These are phyloP conservation scores for Amblyjoppa proteus DNA, from an alignment of 2,888 invertebrate genomes.

Conservation along the genomic window DNA sequence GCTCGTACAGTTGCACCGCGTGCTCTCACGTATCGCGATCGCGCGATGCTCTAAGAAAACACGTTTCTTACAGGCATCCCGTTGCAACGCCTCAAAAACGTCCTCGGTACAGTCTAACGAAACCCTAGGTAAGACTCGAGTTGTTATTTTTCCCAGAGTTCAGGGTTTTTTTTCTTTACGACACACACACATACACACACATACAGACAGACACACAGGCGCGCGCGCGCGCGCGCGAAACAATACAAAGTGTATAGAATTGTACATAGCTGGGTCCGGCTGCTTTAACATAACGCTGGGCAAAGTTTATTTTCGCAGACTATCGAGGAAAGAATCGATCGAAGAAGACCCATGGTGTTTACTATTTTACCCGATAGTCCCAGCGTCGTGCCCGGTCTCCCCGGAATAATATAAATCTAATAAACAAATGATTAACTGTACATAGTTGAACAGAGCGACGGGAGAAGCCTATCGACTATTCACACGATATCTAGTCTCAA, in stretches of 20 bases:
- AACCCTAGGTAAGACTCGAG: slow-evolving; percentile 74
- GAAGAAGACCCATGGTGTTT: not conserved
- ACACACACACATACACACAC: not conserved
- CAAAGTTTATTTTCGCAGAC: not conserved
- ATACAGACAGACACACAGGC: not conserved
- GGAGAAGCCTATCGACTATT: slow-evolving; percentile 36
- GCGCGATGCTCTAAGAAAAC: slow-evolving; percentile 94
- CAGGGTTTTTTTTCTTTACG: slow-evolving; percentile 45
- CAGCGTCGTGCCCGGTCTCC: slow-evolving; percentile 7
- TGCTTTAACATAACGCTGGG: not conserved
- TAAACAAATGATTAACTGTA: slow-evolving; percentile 52
- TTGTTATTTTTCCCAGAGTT: slow-evolving; percentile 44
- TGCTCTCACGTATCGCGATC: slow-evolving; percentile 95
- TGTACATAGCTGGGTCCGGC: slow-evolving; percentile 46
- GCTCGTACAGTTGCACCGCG: slow-evolving; percentile 94
- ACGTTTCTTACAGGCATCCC: slow-evolving; percentile 95
- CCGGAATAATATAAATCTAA: not conserved
- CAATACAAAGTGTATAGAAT: not conserved
- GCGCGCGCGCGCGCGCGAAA: not conserved
- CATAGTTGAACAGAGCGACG: slow-evolving; percentile 53
- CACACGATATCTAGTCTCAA: slow-evolving; percentile 59
- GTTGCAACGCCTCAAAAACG: slow-evolving; percentile 86
- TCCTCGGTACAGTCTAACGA: slow-evolving; percentile 80
- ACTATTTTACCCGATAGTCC: slow-evolving; percentile 18
- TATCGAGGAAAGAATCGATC: not conserved